Evolutionary conservation across 2,113 vertebrate species (phyloP), one percentile per base, ranked within the genome.

Genomic region (Toxotes jaculatrix): DNA sequence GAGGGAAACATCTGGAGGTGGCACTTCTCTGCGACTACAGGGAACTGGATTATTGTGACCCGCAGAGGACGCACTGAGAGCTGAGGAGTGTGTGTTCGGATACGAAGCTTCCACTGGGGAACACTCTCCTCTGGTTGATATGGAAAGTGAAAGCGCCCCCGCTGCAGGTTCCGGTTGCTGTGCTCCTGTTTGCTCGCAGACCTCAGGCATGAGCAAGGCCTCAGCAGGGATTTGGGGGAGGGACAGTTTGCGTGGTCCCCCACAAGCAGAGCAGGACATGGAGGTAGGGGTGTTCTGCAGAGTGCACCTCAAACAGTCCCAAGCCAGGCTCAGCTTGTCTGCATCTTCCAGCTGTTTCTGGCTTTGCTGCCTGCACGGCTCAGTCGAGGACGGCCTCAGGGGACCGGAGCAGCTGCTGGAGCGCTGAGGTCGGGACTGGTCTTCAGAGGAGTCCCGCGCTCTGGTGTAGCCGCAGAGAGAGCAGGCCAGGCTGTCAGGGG

Each of bases 271-370:
- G 90, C 97, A 97, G 87, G 97, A 97, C 87, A 93, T 95, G 75
- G 97, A 95, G 72, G 95, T 82, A 0, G 97, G 95, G 0, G 96
- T 97, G 91, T 97, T 97, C 89, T 95, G 94, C 80, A 98, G 94
- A 0, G 97, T 97, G 91, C 97, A 97, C 83, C 97, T 94, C 93
- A 86, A n/a, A 63, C 97, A 97, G 14, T 96, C 96, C 97, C 97
- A 97, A 11, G 92, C 93, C 76, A 67, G 73, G 34, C 66, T 57
- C 42, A 6, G 51, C 0, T 67, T 77, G 4, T 85, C 85, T 4
- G 34, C 23, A 0, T 51, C 64, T 19, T 6, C 64, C 0, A 40
- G 12, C 16, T 27, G 61, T 5, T 42, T 75, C 8, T 40, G 3
- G 11, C 5, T 38, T 5, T 79, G 68, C n/a, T 27, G 70, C 60